phyloP scores from a whole-genome alignment of 1,140 invertebrate genomes.

The Bombus vancouverensis region DNA sequence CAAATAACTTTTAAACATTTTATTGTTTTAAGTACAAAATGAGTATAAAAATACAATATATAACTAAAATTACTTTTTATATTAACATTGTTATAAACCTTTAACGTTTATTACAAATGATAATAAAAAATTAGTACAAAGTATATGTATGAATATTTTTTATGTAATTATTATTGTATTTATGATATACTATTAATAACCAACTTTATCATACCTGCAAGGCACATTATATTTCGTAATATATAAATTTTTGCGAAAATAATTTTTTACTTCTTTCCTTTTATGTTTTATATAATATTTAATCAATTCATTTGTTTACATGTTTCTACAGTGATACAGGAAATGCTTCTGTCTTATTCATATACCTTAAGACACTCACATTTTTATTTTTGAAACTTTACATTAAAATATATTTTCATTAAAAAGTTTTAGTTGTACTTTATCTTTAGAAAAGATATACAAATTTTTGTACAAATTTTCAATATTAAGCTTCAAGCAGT shows the following conservation, averaged over 20 bases:
- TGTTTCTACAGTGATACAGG: background rate
- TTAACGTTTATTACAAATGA: slow-evolving; percentile 39
- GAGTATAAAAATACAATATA: slow-evolving; percentile 79
- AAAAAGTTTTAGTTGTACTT: background rate
- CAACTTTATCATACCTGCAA: slow-evolving; percentile 41
- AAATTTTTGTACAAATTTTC: background rate
- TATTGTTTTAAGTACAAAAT: slow-evolving; percentile 79
- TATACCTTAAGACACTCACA: background rate
- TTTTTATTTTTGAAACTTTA: background rate
- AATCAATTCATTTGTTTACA: slow-evolving; percentile 27
- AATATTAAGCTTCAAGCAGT: background rate
- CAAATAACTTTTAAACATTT: slow-evolving; percentile 63
- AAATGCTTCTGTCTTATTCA: background rate
- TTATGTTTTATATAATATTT: slow-evolving; percentile 4
- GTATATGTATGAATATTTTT: slow-evolving; percentile 46
- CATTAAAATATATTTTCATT: slow-evolving; percentile 1
- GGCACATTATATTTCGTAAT: slow-evolving; percentile 48
- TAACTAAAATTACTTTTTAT: slow-evolving; percentile 56
- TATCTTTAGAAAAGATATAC: background rate
- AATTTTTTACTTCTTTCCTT: slow-evolving; percentile 23
- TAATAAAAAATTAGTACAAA: slow-evolving; percentile 48
- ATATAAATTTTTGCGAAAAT: slow-evolving; percentile 46
- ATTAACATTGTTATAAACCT: slow-evolving; percentile 40
- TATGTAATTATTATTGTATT: slow-evolving; percentile 28
- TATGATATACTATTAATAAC: slow-evolving; percentile 37